These are phyloP conservation scores for Australoheros facetus DNA, from an alignment of 2,797 vertebrate genomes.

Conservation along the genomic window DNA sequence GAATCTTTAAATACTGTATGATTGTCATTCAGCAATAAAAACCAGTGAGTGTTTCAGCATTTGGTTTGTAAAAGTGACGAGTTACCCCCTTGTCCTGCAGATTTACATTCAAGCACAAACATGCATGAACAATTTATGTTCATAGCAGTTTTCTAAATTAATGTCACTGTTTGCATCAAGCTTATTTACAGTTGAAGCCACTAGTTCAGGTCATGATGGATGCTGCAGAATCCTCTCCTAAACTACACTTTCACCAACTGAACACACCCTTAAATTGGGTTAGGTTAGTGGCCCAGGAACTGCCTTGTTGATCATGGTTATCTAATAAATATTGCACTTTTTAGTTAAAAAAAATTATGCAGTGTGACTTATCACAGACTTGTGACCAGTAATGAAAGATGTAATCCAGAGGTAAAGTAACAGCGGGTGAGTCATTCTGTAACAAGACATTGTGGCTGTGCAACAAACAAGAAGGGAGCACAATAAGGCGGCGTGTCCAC, in stretches of 20 bases:
- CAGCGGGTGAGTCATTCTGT: constrained; percentile 4
- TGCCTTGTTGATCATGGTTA: constrained; percentile 16
- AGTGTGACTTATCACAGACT: constrained; percentile 13
- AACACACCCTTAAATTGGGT: constrained; percentile 14
- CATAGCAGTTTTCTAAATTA: background rate
- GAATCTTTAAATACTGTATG: constrained; percentile 26
- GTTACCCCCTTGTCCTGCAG: background rate
- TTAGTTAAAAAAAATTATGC: constrained; percentile 11
- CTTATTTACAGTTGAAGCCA: constrained; percentile 23
- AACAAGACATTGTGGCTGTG: constrained; percentile 32
- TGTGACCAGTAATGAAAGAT: constrained; percentile 2
- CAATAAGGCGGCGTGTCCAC: constrained; percentile 46
- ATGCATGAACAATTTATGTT: background rate
- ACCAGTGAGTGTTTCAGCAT: constrained; percentile 25
- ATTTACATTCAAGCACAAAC: constrained; percentile 54
- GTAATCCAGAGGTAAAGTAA: constrained; percentile 8
- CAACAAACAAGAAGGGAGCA: constrained; percentile 21
- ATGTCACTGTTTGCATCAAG: constrained; percentile 6
- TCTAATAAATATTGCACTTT: constrained; percentile 52
- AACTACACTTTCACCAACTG: background rate
- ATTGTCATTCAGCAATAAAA: constrained; percentile 74
- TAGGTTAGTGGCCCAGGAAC: constrained; percentile 7
- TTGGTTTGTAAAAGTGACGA: constrained; percentile 55
- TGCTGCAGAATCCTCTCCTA: background rate
- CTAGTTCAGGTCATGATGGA: constrained; percentile 7